Conservation (phyloP, 2,797 vertebrate species). For the Neoniphon sammara region DNA sequence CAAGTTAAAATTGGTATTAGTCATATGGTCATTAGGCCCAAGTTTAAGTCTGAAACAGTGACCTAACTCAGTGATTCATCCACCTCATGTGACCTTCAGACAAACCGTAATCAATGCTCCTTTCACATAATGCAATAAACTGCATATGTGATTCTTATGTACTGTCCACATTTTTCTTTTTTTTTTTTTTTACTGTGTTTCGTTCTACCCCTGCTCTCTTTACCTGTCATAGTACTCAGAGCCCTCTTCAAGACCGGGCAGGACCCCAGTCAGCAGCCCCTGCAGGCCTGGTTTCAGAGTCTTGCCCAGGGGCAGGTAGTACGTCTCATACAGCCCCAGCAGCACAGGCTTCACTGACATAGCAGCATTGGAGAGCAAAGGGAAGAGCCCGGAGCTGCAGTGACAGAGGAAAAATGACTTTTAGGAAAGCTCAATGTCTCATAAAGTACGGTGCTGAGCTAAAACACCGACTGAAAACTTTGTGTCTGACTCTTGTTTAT, state of each 20-base stretch:
- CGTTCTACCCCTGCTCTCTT: slow-evolving; percentile 34
- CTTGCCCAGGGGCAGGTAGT: slow-evolving; percentile 97
- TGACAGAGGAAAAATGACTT: background rate
- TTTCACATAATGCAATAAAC: slow-evolving; percentile 31
- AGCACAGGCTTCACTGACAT: slow-evolving; percentile 99
- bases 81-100: slow-evolving; percentile 62
- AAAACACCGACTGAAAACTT: background rate
- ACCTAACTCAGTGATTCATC: slow-evolving; percentile 37
- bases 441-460: background rate
- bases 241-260: slow-evolving; percentile 97
- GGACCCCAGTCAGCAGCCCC: slow-evolving; percentile 94
- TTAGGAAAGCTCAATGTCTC: background rate
- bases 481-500: background rate
- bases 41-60: slow-evolving; percentile 21
- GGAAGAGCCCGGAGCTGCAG: slow-evolving; percentile 94
- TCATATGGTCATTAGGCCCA: background rate
- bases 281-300: slow-evolving; percentile 98
- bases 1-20: background rate
- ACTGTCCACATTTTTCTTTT: background rate
- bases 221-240: slow-evolving; percentile 99
- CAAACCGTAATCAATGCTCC: slow-evolving; percentile 43
- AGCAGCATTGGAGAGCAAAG: slow-evolving; percentile 97
- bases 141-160: background rate
- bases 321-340: slow-evolving; percentile 95
- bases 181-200: background rate